Evolutionary conservation across 2,113 vertebrate genomes (phyloP).

Genomic region (Smithornis capensis): DNA sequence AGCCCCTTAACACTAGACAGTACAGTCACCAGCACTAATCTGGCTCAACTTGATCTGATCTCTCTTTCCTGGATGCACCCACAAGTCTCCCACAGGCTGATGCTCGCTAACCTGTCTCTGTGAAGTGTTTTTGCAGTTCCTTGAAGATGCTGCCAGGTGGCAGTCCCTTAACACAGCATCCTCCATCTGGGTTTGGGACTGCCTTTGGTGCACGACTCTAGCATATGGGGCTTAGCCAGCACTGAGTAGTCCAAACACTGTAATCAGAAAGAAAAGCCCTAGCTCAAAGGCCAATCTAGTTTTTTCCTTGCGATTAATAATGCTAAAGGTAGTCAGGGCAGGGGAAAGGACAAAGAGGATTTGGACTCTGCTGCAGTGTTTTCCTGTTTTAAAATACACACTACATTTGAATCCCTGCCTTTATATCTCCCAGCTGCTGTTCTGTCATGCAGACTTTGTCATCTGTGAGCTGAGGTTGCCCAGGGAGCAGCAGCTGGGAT

Average conservation of each 20-base stretch:
- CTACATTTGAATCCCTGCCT: not conserved
- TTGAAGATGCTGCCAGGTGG: conserved; percentile 67
- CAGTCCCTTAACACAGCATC: conserved; percentile 40
- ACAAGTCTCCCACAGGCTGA: not conserved
- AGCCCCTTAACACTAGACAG: accelerated
- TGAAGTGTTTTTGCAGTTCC: not conserved
- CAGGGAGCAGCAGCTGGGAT: conserved; percentile 10
- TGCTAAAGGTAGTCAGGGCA: not conserved
- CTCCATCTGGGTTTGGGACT: not conserved
- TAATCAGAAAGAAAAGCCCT: not conserved
- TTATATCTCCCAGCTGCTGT: conserved; percentile 17
- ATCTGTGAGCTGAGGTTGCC: not conserved
- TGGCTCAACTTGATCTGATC: not conserved
- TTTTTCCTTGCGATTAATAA: not conserved
- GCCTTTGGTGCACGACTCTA: not conserved
- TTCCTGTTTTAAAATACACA: not conserved
- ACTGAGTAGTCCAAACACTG: not conserved
- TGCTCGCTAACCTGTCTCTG: not conserved
- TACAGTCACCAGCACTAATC: accelerated
- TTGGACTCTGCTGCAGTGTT: not conserved
- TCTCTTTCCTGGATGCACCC: not conserved
- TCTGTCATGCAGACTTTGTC: not conserved
- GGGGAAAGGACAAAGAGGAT: not conserved
- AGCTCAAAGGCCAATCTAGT: not conserved
- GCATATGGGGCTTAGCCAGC: not conserved